Percentiles rank a stretch among this genome's conserved stretches.
Evolutionary conservation across 2,113 vertebrate genomes (phyloP).

Genomic region (Hemiprocne comata): DNA sequence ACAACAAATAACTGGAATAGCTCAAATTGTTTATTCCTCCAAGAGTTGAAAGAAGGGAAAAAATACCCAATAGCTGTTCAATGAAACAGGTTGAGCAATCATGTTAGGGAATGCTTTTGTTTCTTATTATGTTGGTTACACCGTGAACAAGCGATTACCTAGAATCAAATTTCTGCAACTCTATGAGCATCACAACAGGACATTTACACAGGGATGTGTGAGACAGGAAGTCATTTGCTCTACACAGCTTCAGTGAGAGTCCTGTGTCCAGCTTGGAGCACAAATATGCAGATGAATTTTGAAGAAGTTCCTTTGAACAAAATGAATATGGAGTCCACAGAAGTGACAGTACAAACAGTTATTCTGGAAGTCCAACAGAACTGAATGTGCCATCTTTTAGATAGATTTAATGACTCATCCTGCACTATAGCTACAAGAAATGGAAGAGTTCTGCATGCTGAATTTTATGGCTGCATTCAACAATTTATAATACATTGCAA

Average conservation of each 20-base stretch:
- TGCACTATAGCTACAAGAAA: too few species aligned
- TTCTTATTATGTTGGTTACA: background rate
- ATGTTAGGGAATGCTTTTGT: background rate
- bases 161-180: background rate
- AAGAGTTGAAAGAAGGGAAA: background rate
- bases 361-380: too few species aligned
- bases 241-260: background rate
- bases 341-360: too few species aligned
- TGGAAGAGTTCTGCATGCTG: too few species aligned
- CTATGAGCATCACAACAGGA: background rate
- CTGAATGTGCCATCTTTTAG: too few species aligned
- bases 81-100: background rate
- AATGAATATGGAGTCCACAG: too few species aligned
- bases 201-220: background rate
- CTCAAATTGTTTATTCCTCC: background rate
- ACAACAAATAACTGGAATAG: background rate
- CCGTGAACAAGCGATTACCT: background rate
- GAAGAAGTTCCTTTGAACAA: too few species aligned
- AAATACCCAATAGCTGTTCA: background rate
- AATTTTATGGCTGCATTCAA: too few species aligned
- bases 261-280: background rate
- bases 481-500: too few species aligned
- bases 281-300: background rate
- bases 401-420: too few species aligned
- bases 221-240: background rate